Base-by-base conservation (phyloP, 2,888 invertebrate species). In the Phymatocera aterrima region DNA sequence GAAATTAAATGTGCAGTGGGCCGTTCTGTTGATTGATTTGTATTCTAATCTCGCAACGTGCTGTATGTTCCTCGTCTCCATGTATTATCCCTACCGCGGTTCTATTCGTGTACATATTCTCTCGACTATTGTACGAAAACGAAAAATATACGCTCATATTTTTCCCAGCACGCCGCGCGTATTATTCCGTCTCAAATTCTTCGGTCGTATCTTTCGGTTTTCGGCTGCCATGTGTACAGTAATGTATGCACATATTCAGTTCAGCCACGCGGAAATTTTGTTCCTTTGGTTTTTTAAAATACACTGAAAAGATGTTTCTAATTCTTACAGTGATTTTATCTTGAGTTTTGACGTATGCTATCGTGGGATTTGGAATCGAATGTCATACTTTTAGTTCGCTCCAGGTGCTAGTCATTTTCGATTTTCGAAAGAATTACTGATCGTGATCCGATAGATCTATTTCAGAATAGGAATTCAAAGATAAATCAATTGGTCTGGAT, bases 1-100 rank as follows among this genome's bases (percentile, higher is more conserved):
- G 88, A 90, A 90, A 90, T 90, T 88, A 90, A 89, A 89, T 88
- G 89, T 86, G 85, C 88, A 87, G 85, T 89, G 88, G 85, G 84
- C 88, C 88, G 89, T 89, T 87, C 87, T 85, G 83, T 85, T 86
- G 89, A 90, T 89, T 89, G 90, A 90, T 90, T 90, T 89, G 88
- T 88, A 90, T 88, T 88, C 88, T 87, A 72, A 72, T 72, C 72
- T 72, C 72, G 18, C 72, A 12, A 15, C 21, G 72, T 18, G 40
- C 68, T 15, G n/a, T 64, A 37, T 72, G 72, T 72, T n/a, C 51
- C 46, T 46, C 28, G 43, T 21, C 2, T 68, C 43, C 10, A 18
- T n/a, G 46, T 46, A 70, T 34, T 70, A 28, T 72, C 28, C 68
- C 68, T 0, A n/a, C n/a, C n/a, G n/a, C n/a, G n/a, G n/a, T 43